A percentile compares a stretch with the other conserved stretches of the same genome.
phyloP scores from a whole-genome alignment of 1,140 invertebrate species.

The Idris sp. region DNA sequence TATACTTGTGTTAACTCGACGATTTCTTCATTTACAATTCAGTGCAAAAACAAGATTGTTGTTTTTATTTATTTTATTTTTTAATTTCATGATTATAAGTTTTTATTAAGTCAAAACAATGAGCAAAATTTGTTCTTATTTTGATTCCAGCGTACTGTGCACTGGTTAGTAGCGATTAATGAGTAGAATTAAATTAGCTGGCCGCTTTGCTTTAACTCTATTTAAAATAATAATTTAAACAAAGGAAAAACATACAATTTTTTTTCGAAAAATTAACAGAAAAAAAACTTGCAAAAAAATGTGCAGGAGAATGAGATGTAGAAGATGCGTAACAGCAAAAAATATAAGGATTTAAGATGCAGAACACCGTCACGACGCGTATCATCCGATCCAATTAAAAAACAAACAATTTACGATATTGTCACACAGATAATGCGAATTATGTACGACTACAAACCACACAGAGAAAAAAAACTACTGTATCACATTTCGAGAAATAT shows the following conservation, averaged over 20 bases:
- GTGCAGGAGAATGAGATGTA: conserved; percentile 63
- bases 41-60: conserved; percentile 30
- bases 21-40: conserved; percentile 48
- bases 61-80: conserved; percentile 32
- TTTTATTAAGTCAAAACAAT: too few relatives aligned
- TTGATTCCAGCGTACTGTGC: conserved; percentile 61
- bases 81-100: conserved; percentile 29
- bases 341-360: conserved; percentile 51
- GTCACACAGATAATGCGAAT: conserved; percentile 65
- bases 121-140: conserved; percentile 30
- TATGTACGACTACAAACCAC: conserved; percentile 71
- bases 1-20: conserved; percentile 58
- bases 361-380: conserved; percentile 63
- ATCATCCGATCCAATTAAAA: conserved; percentile 72
- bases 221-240: conserved; percentile 57
- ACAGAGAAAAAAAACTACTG: conserved; percentile 69
- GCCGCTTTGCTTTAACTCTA: conserved; percentile 64
- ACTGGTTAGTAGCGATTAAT: conserved; percentile 64
- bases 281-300: conserved; percentile 21
- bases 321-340: conserved; percentile 49
- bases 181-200: conserved; percentile 63
- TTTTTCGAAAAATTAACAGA: neutral
- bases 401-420: conserved; percentile 61
- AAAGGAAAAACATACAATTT: conserved; percentile 14
- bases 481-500: conserved; percentile 79